Evolutionary conservation across 2,113 vertebrate species (phyloP).

Genomic region (Pelodiscus sinensis): DNA sequence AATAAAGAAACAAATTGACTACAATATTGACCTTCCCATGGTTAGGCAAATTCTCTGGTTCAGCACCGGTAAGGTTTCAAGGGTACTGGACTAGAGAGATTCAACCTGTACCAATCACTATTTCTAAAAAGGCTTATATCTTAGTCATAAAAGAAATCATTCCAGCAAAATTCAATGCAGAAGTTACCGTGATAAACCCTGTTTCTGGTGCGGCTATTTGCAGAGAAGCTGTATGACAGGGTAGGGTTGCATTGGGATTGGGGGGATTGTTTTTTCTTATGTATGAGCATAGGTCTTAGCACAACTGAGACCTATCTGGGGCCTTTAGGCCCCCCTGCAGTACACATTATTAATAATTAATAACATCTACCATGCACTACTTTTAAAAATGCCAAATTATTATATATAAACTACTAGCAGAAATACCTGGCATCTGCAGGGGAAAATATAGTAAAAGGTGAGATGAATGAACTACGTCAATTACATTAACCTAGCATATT

Average conservation of each 20-base stretch:
- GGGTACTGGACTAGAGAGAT: no score
- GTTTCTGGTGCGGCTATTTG: not conserved
- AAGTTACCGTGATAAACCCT: not conserved
- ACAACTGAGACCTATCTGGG: not conserved
- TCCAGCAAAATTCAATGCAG: not conserved
- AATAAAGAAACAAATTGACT: no score
- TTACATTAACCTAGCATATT: no score
- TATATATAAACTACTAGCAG: not conserved
- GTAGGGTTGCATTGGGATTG: not conserved
- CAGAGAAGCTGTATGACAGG: not conserved
- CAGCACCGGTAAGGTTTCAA: no score
- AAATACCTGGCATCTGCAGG: no score
- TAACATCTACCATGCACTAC: rapidly evolving
- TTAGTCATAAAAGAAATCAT: not conserved
- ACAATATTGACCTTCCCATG: no score
- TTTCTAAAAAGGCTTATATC: not conserved
- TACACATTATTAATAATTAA: rapidly evolving
- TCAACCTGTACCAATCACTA: not conserved
- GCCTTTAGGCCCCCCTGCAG: not conserved
- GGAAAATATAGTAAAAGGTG: no score
- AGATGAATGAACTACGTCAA: no score
- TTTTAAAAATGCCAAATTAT: not conserved
- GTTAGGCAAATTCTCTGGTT: no score
- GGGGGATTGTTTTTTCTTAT: not conserved
- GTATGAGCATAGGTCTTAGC: not conserved